Conservation (phyloP, 2,888 invertebrate genomes). For the Eremobia ochroleuca region DNA sequence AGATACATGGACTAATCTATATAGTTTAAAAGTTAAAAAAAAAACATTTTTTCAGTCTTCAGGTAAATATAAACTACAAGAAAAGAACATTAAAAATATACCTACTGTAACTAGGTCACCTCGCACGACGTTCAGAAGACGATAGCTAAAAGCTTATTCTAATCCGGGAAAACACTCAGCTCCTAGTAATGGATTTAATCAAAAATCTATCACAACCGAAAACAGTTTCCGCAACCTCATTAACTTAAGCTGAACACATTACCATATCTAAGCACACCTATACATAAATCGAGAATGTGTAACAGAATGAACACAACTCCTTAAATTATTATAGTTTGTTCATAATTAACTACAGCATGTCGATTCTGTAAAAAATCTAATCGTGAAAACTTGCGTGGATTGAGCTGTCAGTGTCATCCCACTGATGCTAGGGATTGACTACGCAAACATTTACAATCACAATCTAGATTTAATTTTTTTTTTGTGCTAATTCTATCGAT, state of each 20-base stretch:
- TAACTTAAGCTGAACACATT: conserved; percentile 62
- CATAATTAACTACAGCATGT: too few relatives aligned
- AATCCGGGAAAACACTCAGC: conserved; percentile 47
- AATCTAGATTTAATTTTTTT: too few relatives aligned
- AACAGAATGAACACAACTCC: too few relatives aligned
- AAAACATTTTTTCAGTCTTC: neutral
- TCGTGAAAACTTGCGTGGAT: too few relatives aligned
- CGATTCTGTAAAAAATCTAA: too few relatives aligned
- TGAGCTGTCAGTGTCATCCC: too few relatives aligned
- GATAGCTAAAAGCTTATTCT: conserved; percentile 46
- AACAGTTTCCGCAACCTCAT: conserved; percentile 62
- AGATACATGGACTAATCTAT: too few relatives aligned
- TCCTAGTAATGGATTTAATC: conserved; percentile 58
- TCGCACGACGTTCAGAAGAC: conserved; percentile 20
- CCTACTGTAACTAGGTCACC: neutral
- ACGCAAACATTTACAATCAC: too few relatives aligned
- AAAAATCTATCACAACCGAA: conserved; percentile 57
- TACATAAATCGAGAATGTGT: neutral
- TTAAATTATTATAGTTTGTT: too few relatives aligned
- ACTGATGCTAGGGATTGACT: too few relatives aligned
- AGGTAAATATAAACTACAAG: neutral
- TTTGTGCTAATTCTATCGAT: too few relatives aligned
- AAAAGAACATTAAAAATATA: neutral
- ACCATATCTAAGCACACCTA: conserved; percentile 57
- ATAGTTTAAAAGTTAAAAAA: too few relatives aligned